Base-by-base conservation (phyloP, 2,888 invertebrate genomes). In the Teleogryllus oceanicus region DNA sequence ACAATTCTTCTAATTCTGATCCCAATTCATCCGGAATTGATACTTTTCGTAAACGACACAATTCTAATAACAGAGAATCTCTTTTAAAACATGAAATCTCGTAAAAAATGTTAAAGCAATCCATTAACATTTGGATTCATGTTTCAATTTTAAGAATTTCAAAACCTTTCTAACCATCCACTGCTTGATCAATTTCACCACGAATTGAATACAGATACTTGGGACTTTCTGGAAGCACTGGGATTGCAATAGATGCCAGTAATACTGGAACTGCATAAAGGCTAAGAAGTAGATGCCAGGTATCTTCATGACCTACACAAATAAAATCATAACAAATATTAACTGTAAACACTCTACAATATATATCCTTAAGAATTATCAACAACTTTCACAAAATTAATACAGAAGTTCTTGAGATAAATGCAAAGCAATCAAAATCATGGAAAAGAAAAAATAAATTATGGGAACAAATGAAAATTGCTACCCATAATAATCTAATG, bases 161-260 rank as follows among this genome's bases (percentile, higher is more conserved):
- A 76, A 76, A 76, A 24, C 10, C 5, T 24, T 62, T 83, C 86
- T 84, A 85, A 94, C 94, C 92, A 88, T 88, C 88, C 82, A 92
- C 86, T 79, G 95, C 95, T 83, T 87, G 88, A 77, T 90, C 89
- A 83, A 91, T 91, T 83, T 94, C 87, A 80, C 90, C 90, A 84
- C 89, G 92, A 77, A 94, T 90, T 79, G 95, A 91, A 84, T 90
- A 94, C 80, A 96, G 89, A 88, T 93, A 97, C 86, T 96, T 95
- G 1, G 97, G 97, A 86, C 96, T 96, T 86, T 97, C 97, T 0
- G 97, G 96, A 85, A 95, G 90, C 81, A 90, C 87, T 49, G 90
- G 90, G 50, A 95, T 87, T 37, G 91, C 89, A 79, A 92, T 84
- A 75, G 92, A 86, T 81, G 93, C 92, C n/a, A 94, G 85, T 80